Evolutionary conservation across 2,797 vertebrate genomes (phyloP), one percentile per base, ranked within the genome.

Genomic region (Arnoldichthys spilopterus): DNA sequence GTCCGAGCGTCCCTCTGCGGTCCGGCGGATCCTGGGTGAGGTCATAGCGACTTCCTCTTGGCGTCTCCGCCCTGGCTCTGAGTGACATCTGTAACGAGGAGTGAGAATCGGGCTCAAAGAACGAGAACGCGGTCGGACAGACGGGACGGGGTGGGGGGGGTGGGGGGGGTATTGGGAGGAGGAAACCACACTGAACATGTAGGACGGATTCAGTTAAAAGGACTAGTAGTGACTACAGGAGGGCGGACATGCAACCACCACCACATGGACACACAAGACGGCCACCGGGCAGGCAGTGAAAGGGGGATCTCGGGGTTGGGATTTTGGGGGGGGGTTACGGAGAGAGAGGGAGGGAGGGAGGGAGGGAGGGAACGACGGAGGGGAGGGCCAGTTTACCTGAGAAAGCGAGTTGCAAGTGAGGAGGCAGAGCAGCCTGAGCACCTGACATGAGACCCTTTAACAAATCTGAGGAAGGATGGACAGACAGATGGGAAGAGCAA

Each of bases 361-460:
- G 18, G 11, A 24, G 72, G 81, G 77, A 79, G 64, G 28, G 40
- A 79, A 78, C 71, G 69, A 78, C 37, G 72, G 73, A 59, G 75
- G 64, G 76, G 53, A 61, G 30, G 82, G 75, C 75, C 82, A 77
- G 76, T 88, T 96, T 96, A 98, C 97, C 96, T 95, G 95, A 94
- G 91, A 96, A 97, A 89, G 96, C 92, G 92, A 96, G 96, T 92
- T 97, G 96, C 92, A 97, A 93, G 87, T 98, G 97, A 92, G 96
- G 91, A 94, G 97, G 96, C 92, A 98, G 94, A 96, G 96, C 90
- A 81, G 95, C 94, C 92, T 95, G 95, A 94, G 95, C 92, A 93
- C 96, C 96, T 91, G 96, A 95, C 93, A 97, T 96, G 94, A 98
- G 96, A 94, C 97, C 95, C 95, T 98, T 97, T 94, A 97, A 95